Evolutionary conservation across 2,797 vertebrate species (phyloP).

Genomic region (Siniperca scherzeri): DNA sequence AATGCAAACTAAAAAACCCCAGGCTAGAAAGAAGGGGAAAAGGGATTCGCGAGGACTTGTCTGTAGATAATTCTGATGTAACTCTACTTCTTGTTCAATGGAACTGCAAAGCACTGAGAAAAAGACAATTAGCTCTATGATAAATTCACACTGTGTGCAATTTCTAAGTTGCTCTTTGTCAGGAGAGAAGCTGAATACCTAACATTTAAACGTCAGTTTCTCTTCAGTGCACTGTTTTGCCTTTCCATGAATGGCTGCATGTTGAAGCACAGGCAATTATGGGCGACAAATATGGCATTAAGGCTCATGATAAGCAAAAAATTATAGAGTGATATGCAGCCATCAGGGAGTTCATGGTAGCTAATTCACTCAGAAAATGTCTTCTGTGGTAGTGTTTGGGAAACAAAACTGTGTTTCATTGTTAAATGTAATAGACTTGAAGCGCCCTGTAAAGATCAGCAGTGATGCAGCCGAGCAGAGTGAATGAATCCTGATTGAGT

Average conservation of each 20-base stretch:
- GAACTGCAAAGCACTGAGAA: conserved; percentile 42
- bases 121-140: conserved; percentile 48
- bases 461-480: conserved; percentile 13
- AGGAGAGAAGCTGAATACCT: conserved; percentile 22
- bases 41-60: conserved; percentile 52
- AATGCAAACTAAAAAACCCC: conserved; percentile 77
- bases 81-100: conserved; percentile 46
- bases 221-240: conserved; percentile 13
- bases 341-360: conserved; percentile 13
- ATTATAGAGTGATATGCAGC: conserved; percentile 32
- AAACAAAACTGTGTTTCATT: conserved; percentile 33
- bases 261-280: conserved; percentile 40
- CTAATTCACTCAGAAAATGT: conserved; percentile 48
- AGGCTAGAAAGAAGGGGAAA: conserved; percentile 54
- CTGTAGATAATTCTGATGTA: conserved; percentile 72
- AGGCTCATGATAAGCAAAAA: conserved; percentile 11
- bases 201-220: conserved; percentile 43
- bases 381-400: conserved; percentile 1
- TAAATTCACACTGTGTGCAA: conserved; percentile 39
- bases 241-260: conserved; percentile 24
- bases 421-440: conserved; percentile 23
- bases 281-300: conserved; percentile 28
- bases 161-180: conserved; percentile 27
- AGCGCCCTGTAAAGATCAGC: conserved; percentile 10
- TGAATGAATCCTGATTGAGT: conserved; percentile 27